These are phyloP conservation scores for Batillaria attramentaria DNA, from an alignment of 1,140 invertebrate species.

Conservation along the genomic window DNA sequence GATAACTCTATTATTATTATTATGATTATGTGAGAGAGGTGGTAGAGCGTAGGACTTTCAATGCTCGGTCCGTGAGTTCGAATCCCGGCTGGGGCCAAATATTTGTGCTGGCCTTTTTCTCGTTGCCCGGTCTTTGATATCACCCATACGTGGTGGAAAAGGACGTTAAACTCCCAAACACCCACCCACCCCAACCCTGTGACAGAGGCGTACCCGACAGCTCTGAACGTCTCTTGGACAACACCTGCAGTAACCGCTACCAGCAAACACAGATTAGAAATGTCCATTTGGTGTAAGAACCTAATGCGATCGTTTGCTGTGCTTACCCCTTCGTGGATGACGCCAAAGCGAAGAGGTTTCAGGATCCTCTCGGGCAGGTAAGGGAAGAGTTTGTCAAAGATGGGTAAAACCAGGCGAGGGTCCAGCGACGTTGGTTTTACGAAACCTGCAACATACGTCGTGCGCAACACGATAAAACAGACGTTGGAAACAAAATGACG, in stretches of 20 bases:
- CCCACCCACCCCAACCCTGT: background rate
- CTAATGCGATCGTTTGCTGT: too few relatives aligned
- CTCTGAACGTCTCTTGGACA: background rate
- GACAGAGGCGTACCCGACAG: background rate
- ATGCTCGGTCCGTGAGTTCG: too few relatives aligned
- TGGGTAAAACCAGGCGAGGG: constrained; percentile 54
- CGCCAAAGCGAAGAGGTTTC: constrained; percentile 59
- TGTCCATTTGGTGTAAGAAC: background rate
- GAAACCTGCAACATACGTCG: constrained; percentile 50
- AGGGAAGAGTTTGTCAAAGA: constrained; percentile 58
- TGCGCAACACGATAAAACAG: too few relatives aligned
- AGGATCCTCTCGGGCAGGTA: constrained; percentile 56
- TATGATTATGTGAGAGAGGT: too few relatives aligned
- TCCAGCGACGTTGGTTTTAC: constrained; percentile 49
- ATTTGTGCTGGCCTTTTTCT: too few relatives aligned
- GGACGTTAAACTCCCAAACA: background rate
- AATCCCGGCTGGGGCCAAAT: too few relatives aligned
- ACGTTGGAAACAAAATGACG: too few relatives aligned
- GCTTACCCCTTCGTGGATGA: constrained; percentile 49
- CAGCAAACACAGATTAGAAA: background rate
- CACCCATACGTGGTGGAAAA: background rate
- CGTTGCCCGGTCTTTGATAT: too few relatives aligned
- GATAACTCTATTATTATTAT: too few relatives aligned
- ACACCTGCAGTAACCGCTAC: background rate
- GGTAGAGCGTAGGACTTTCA: too few relatives aligned